A percentile compares a stretch with the other conserved stretches of the same genome.
Evolutionary conservation across 2,113 vertebrate species (phyloP).

Genomic region (Fulica atra): DNA sequence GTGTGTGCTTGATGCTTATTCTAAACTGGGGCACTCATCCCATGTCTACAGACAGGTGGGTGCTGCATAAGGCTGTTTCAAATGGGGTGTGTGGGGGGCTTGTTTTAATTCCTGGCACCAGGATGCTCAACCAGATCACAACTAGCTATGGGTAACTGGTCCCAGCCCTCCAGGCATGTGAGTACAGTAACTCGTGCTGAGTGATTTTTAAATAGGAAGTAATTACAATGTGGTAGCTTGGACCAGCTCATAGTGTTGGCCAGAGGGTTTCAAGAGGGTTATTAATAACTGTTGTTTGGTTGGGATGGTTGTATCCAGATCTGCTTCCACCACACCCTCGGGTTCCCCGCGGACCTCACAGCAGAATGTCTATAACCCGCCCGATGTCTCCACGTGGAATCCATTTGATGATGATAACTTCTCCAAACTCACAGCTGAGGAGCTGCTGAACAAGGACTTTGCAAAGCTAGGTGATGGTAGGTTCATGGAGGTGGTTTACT

Average conservation of each 20-base stretch:
- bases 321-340: constrained; percentile 96
- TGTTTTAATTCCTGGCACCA: neutral
- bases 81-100: neutral
- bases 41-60: neutral
- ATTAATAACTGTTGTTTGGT: constrained; percentile 11
- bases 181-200: neutral
- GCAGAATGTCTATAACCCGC: constrained; percentile 82
- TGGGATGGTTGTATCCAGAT: constrained; percentile 76
- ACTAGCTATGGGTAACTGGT: neutral
- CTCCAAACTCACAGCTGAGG: constrained; percentile 96
- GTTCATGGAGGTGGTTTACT: neutral
- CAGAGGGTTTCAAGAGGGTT: neutral
- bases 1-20: accelerated
- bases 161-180: neutral
- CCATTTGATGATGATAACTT: constrained; percentile 98
- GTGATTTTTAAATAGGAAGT: neutral
- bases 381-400: constrained; percentile 88
- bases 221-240: neutral
- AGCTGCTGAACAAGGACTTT: constrained; percentile 98
- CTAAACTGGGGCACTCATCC: too few relatives aligned
- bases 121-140: neutral
- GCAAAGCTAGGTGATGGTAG: constrained; percentile 91
- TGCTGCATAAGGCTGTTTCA: neutral
- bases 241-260: neutral
- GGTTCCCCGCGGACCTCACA: constrained; percentile 84